Conservation (phyloP, 2,113 vertebrate species). For the Myotis brandtii region DNA sequence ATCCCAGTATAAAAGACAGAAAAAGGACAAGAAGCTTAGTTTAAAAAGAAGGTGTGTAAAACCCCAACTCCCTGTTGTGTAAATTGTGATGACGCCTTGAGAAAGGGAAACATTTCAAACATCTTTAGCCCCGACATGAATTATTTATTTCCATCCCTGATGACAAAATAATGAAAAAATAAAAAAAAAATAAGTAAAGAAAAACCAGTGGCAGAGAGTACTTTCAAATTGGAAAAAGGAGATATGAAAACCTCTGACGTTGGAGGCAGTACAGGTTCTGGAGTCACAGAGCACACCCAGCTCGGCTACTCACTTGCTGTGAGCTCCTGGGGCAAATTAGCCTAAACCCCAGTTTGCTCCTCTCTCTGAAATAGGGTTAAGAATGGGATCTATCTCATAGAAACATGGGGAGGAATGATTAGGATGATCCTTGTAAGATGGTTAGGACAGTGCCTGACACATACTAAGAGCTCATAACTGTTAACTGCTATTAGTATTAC, state of each 20-base stretch:
- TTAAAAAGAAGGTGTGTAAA: neutral
- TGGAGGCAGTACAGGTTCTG: neutral
- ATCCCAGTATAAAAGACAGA: neutral
- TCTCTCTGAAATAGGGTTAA: slow-evolving; percentile 45
- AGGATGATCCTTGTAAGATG: neutral
- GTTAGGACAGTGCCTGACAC: neutral
- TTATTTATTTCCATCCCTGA: neutral
- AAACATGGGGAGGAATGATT: neutral
- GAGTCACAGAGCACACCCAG: neutral
- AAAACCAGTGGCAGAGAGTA: neutral
- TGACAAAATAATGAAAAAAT: neutral
- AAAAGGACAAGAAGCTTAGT: neutral
- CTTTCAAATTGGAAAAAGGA: neutral
- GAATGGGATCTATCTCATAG: neutral
- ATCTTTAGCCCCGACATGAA: neutral
- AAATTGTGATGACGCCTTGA: neutral
- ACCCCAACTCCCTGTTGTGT: neutral
- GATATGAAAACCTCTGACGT: neutral
- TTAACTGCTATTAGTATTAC: neutral
- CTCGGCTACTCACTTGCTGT: neutral
- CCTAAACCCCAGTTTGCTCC: neutral
- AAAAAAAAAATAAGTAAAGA: neutral
- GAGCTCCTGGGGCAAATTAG: neutral
- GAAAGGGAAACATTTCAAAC: neutral
- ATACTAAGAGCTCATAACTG: neutral